phyloP scores from a whole-genome alignment of 2,797 vertebrate genomes.

The Loriculus beryllinus region DNA sequence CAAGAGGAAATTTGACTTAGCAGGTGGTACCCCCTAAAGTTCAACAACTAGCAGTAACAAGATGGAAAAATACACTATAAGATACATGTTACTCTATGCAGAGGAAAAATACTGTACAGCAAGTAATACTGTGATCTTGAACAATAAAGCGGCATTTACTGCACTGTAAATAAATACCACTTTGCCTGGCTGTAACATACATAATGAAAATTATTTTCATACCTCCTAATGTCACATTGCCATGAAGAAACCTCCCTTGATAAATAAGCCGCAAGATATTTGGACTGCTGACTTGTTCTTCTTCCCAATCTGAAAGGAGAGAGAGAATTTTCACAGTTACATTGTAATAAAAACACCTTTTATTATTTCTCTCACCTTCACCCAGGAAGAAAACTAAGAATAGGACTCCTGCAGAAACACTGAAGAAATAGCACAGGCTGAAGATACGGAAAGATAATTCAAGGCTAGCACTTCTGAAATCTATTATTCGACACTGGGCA shows the following conservation, averaged over 20 bases:
- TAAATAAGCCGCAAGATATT: slow-evolving; percentile 97
- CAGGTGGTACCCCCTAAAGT: background rate
- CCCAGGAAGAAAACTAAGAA: background rate
- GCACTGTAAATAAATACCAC: background rate
- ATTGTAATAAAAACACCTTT: background rate
- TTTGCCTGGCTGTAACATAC: background rate
- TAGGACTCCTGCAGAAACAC: background rate
- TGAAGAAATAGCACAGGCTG: background rate
- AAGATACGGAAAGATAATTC: background rate
- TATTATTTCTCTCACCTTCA: background rate
- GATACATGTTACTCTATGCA: background rate
- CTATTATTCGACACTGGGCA: background rate
- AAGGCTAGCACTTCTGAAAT: background rate
- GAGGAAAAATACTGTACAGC: background rate
- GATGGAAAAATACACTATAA: background rate
- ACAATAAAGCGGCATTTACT: background rate
- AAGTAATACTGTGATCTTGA: background rate
- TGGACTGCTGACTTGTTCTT: slow-evolving; percentile 97
- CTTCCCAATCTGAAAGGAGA: slow-evolving; percentile 89
- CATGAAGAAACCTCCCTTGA: slow-evolving; percentile 97
- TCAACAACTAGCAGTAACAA: background rate
- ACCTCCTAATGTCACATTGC: slow-evolving; percentile 99
- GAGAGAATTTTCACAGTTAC: slow-evolving; percentile 27
- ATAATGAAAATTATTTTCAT: slow-evolving; percentile 35
- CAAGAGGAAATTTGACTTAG: background rate